Percentiles rank a stretch among this genome's conserved stretches.
phyloP scores from a whole-genome alignment of 2,113 vertebrate species.

The Microtus ochrogaster region DNA sequence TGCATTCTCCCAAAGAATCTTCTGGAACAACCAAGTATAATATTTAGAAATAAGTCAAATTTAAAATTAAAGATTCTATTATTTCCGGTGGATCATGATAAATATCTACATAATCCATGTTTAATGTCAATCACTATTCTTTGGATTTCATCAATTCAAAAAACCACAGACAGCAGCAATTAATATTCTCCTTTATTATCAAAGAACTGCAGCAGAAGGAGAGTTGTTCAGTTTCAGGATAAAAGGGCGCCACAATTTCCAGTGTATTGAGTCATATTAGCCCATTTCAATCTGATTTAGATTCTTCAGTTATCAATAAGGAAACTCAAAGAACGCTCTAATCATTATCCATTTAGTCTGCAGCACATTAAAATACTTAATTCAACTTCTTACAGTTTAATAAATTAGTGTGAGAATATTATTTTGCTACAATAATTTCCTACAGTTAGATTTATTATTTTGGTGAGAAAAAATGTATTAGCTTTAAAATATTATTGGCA shows the following conservation, averaged over 20 bases:
- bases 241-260: not conserved
- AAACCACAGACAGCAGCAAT: not conserved
- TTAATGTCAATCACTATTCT: slow-evolving; percentile 33
- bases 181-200: not conserved
- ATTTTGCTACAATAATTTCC: slow-evolving; percentile 51
- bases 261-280: not conserved
- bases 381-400: slow-evolving; percentile 29
- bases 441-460: slow-evolving; percentile 45
- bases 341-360: slow-evolving; percentile 25
- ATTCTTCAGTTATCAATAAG: not conserved
- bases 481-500: not conserved
- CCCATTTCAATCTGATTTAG: slow-evolving; percentile 25
- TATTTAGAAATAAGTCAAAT: slow-evolving; percentile 5
- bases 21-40: slow-evolving; percentile 20
- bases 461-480: not conserved
- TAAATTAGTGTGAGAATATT: not conserved
- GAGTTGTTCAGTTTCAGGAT: slow-evolving; percentile 34
- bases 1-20: not conserved
- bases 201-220: not conserved
- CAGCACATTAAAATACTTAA: not conserved
- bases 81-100: not conserved
- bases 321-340: not conserved
- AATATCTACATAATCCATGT: not conserved
- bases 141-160: slow-evolving; percentile 23
- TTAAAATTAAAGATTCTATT: not conserved